A percentile compares a stretch with the other conserved stretches of the same genome.
Conservation (phyloP, 2,113 vertebrate genomes). For the Centropus unirufus region DNA sequence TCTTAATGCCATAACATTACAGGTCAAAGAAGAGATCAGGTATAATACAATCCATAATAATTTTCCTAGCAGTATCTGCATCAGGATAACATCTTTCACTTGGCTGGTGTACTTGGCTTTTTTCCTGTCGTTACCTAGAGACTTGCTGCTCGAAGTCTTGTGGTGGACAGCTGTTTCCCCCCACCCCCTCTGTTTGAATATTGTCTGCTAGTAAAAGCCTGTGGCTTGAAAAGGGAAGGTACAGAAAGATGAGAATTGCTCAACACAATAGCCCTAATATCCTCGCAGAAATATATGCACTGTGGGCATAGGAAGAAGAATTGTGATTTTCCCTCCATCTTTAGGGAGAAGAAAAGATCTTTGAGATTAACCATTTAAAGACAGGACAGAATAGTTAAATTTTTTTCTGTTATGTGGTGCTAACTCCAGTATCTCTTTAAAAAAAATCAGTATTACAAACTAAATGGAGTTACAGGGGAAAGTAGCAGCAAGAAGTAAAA, state of each 20-base stretch:
- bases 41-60: not conserved
- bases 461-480: rapidly evolving
- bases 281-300: not conserved
- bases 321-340: not conserved
- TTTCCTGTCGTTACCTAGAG: not conserved
- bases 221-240: conserved; percentile 8
- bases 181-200: not conserved
- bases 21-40: not conserved
- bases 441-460: not conserved
- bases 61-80: not conserved
- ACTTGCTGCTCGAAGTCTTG: not conserved
- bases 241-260: not conserved
- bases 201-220: not conserved
- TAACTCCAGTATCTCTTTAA: not conserved
- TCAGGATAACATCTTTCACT: not conserved
- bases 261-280: not conserved
- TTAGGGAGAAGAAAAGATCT: not conserved
- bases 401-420: not conserved
- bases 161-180: not conserved
- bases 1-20: not conserved
- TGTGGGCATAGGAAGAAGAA: not conserved
- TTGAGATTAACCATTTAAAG: not conserved
- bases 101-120: not conserved
- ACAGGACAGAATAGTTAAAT: not conserved
- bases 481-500: not conserved